Conservation (phyloP, 2,888 invertebrate genomes). For the Blastobasis adustella region DNA sequence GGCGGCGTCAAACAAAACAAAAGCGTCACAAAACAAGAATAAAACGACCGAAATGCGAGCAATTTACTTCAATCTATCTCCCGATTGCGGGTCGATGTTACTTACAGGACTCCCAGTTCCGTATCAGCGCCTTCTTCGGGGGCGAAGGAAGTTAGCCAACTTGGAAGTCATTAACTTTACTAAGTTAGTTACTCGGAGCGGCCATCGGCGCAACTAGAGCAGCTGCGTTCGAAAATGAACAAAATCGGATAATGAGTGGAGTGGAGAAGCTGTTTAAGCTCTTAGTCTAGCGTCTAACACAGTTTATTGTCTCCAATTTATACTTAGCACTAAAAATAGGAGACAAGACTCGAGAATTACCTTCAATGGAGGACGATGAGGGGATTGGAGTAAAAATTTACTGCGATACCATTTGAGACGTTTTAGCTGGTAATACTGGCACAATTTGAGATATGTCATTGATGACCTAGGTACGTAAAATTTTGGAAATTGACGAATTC, state of each 20-base stretch:
- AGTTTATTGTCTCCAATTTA: too few species aligned
- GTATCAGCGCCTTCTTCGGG: slow-evolving; percentile 28
- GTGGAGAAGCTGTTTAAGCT: slow-evolving; percentile 8
- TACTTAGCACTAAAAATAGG: too few species aligned
- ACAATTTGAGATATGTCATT: too few species aligned
- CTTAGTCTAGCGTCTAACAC: too few species aligned
- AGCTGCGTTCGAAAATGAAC: slow-evolving; percentile 39
- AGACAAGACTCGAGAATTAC: too few species aligned
- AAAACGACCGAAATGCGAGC: slow-evolving; percentile 20
- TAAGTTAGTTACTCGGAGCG: slow-evolving; percentile 41
- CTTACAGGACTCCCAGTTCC: slow-evolving; percentile 34
- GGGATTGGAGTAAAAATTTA: too few species aligned
- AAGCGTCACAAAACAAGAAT: slow-evolving; percentile 13
- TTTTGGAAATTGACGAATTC: not conserved
- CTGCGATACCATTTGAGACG: too few species aligned
- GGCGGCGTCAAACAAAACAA: not conserved
- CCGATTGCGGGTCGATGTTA: slow-evolving; percentile 38
- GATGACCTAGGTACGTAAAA: too few species aligned
- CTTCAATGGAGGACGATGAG: too few species aligned
- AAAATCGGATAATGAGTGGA: slow-evolving; percentile 40
- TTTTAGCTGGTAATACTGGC: too few species aligned
- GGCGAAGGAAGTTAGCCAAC: slow-evolving; percentile 27
- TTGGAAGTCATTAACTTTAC: slow-evolving; percentile 49
- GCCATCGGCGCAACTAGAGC: slow-evolving; percentile 25
- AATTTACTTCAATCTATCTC: slow-evolving; percentile 30